Evolutionary conservation across 2,888 invertebrate species (phyloP), one percentile per base, ranked within the genome.

Genomic region (Ornithoptera alexandrae): DNA sequence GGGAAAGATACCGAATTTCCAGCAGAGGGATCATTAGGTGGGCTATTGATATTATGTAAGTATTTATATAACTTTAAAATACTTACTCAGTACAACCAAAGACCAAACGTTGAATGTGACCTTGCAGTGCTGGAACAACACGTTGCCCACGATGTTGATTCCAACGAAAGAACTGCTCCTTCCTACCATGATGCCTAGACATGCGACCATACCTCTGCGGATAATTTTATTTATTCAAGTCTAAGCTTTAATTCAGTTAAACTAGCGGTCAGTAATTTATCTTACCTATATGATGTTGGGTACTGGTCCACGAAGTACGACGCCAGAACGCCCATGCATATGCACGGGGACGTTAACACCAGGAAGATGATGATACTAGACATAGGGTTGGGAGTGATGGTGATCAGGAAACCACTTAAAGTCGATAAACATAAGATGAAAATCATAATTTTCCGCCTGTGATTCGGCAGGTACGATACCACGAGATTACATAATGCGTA

Each of bases 401-500:
- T 90, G 18, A 90, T 77, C 30, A 78, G 74, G 65, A 92, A 82
- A 0, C 94, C 93, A 65, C 94, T 93, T 1, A 93, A 42, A 0
- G 94, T 92, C 0, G 95, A 94, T 0, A 94, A 69, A 3, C 93
- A 71, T 50, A 94, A 86, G 80, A 84, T 88, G 68, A 84, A 78
- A 76, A 94, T 82, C 22, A 94, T 80, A 1, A 94, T 84, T 50
- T 85, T 84, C 73, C 93, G 93, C 71, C 95, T 93, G 89, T 73
- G 93, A 80, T 81, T 93, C 81, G 78, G 95, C 84, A 81, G 94
- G 92, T 86, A 88, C 2, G 92, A 89, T 69, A 92, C 85, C 1
- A 94, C 74, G 64, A 95, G 82, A 81, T 95, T 96, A 15, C 95
- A 92, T 46, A 94, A 76, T 0, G 95, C 88, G 74, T 95, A 95